These are phyloP conservation scores for Zeuzera pyrina DNA, from an alignment of 2,888 invertebrate species.

Conservation along the genomic window DNA sequence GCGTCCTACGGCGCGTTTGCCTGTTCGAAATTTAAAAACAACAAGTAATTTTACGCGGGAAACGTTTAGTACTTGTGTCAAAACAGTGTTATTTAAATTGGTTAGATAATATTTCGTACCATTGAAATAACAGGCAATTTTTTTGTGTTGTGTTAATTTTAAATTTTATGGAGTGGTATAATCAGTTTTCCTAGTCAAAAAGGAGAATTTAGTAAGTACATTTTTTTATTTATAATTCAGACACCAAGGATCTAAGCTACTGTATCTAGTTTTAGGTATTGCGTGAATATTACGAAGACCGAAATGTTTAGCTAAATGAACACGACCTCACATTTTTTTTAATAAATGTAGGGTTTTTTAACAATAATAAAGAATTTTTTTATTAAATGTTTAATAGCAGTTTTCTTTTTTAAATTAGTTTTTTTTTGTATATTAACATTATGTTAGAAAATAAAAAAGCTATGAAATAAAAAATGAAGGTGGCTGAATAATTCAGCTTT, in stretches of 20 bases:
- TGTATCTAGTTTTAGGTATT: background rate
- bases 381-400: too few species aligned
- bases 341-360: too few species aligned
- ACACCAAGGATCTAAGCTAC: constrained; percentile 18
- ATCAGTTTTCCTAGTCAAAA: constrained; percentile 29
- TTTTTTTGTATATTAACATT: too few species aligned
- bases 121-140: constrained; percentile 22
- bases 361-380: too few species aligned
- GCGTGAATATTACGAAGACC: background rate
- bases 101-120: constrained; percentile 16
- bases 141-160: constrained; percentile 23
- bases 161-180: constrained; percentile 25
- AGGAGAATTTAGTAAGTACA: constrained; percentile 19
- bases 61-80: constrained; percentile 41
- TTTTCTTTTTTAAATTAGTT: too few species aligned
- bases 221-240: constrained; percentile 10
- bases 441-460: too few species aligned
- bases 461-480: too few species aligned
- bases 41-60: constrained; percentile 40
- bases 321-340: too few species aligned
- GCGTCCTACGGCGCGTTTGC: constrained; percentile 40
- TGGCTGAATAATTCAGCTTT: too few species aligned
- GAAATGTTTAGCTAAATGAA: background rate
- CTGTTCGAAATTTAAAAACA: constrained; percentile 12
- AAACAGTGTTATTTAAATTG: constrained; percentile 28